Conservation (phyloP, 2,113 vertebrate species). For the Urocitellus parryii region DNA sequence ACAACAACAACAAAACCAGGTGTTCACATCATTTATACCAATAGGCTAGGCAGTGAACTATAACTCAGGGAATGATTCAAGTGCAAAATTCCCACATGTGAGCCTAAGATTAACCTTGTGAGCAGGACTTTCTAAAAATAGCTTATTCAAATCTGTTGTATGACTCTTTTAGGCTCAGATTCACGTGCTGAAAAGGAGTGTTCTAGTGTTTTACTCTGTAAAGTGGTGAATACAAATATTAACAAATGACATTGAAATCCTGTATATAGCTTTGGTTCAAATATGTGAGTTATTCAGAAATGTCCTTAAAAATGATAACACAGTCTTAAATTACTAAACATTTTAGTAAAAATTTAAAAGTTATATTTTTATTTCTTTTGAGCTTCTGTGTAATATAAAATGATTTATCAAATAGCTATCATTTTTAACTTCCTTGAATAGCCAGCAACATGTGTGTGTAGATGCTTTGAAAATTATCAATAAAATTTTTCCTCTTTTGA, state of each 20-base stretch:
- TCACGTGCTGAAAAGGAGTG: constrained; percentile 23
- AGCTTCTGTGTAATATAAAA: constrained; percentile 13
- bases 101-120: background rate
- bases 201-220: constrained; percentile 45
- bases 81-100: background rate
- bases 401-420: background rate
- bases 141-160: background rate
- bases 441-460: background rate
- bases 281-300: constrained; percentile 36
- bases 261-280: background rate
- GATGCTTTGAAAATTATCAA: constrained; percentile 9
- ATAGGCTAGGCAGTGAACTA: background rate
- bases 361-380: constrained; percentile 18
- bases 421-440: background rate
- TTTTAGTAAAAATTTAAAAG: constrained; percentile 26
- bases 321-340: constrained; percentile 22
- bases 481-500: background rate
- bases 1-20: background rate
- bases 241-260: constrained; percentile 39
- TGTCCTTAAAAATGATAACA: background rate
- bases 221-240: background rate
- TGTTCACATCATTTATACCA: background rate
- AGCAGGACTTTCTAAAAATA: background rate
- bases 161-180: background rate
- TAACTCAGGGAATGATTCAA: constrained; percentile 15